phyloP scores from a whole-genome alignment of 1,140 invertebrate genomes.

The Megalonaias nervosa region DNA sequence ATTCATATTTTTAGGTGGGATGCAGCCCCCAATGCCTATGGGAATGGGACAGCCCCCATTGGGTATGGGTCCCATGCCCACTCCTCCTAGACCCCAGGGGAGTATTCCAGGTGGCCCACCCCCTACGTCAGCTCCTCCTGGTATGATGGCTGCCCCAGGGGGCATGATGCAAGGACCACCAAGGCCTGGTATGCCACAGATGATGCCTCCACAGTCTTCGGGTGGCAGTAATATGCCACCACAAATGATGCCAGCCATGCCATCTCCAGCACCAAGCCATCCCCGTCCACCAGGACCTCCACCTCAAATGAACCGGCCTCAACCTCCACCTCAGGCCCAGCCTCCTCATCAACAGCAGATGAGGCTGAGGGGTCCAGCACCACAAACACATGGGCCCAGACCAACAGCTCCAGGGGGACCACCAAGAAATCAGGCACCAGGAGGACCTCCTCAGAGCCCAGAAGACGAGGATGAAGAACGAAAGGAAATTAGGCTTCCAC shows the following conservation, averaged over 20 bases:
- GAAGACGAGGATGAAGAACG: slow-evolving; percentile 21
- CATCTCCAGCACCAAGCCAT: slow-evolving; percentile 17
- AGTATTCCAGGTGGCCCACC: neutral
- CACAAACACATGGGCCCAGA: too few relatives aligned
- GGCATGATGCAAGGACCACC: neutral
- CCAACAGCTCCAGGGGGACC: slow-evolving; percentile 14
- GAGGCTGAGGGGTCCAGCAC: slow-evolving; percentile 11
- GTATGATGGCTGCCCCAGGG: slow-evolving; percentile 19
- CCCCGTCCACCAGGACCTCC: neutral
- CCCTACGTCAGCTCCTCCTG: slow-evolving; percentile 18
- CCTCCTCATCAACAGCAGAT: slow-evolving; percentile 7
- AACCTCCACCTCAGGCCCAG: slow-evolving; percentile 6
- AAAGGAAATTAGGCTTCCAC: slow-evolving; percentile 80
- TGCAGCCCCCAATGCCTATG: slow-evolving; percentile 6
- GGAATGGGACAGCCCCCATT: neutral
- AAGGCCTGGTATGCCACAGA: slow-evolving; percentile 1
- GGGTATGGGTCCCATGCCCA: slow-evolving; percentile 1
- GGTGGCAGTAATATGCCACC: slow-evolving; percentile 7
- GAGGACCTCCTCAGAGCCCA: slow-evolving; percentile 24
- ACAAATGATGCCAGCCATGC: slow-evolving; percentile 6
- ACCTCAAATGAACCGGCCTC: neutral
- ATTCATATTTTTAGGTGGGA: too few relatives aligned
- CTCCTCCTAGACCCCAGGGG: slow-evolving; percentile 5
- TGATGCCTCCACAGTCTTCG: slow-evolving; percentile 5
- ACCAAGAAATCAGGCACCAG: slow-evolving; percentile 7